A percentile compares a stretch with the other conserved stretches of the same genome.
Conservation (phyloP, 1,140 invertebrate genomes). For the Araneus ventricosus region DNA sequence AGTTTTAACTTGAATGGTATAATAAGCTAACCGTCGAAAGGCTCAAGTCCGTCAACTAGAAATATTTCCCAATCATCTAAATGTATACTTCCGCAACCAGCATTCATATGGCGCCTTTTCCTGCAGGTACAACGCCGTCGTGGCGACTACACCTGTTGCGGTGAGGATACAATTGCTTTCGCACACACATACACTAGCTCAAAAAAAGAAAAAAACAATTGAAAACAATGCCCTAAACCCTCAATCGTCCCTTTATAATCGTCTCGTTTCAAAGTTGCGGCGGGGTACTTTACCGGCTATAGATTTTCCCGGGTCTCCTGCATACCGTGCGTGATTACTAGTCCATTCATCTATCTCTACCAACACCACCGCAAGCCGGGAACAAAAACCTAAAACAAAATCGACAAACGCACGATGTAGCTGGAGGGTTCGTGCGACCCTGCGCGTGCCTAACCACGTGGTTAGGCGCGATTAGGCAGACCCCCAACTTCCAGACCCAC, state of each 20-base stretch:
- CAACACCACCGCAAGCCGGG: slow-evolving; percentile 37
- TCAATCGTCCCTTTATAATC: not conserved
- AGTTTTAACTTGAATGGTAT: too few relatives aligned
- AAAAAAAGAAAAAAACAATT: not conserved
- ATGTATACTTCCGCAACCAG: not conserved
- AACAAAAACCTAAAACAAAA: slow-evolving; percentile 57
- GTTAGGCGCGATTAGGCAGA: slow-evolving; percentile 50
- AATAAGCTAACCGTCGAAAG: too few relatives aligned
- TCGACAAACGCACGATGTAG: slow-evolving; percentile 51
- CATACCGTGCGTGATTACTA: slow-evolving; percentile 57
- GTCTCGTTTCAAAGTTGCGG: slow-evolving; percentile 23
- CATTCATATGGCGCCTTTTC: slow-evolving; percentile 3
- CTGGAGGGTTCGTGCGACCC: slow-evolving; percentile 61
- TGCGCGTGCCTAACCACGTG: slow-evolving; percentile 69
- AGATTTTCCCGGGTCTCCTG: slow-evolving; percentile 7
- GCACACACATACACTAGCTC: not conserved
- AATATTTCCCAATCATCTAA: not conserved
- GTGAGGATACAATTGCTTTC: slow-evolving; percentile 24
- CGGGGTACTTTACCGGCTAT: slow-evolving; percentile 52
- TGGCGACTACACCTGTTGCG: slow-evolving; percentile 15
- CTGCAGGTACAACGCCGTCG: slow-evolving; percentile 4
- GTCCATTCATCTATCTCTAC: slow-evolving; percentile 64
- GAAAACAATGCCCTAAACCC: not conserved
- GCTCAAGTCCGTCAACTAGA: not conserved
- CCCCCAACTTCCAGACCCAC: slow-evolving; percentile 70